These are phyloP conservation scores for Syngnathus typhle DNA, from an alignment of 2,113 vertebrate species.

Conservation along the genomic window DNA sequence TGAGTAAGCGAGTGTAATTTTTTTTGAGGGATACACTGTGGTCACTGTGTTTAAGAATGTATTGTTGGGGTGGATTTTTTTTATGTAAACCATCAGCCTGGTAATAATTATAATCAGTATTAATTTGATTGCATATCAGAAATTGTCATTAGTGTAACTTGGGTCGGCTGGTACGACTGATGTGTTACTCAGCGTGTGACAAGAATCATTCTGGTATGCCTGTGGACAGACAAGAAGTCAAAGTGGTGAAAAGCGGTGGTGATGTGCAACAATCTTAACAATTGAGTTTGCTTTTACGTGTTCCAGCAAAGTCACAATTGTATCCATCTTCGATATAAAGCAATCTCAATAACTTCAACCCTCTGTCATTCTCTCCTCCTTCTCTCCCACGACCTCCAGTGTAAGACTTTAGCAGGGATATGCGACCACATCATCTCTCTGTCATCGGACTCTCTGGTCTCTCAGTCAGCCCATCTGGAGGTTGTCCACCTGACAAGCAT, in stretches of 20 bases:
- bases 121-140: conserved; percentile 21
- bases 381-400: conserved; percentile 64
- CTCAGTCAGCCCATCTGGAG: conserved; percentile 82
- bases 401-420: conserved; percentile 88
- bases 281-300: conserved; percentile 61
- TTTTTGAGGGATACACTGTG: neutral
- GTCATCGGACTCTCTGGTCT: conserved; percentile 84
- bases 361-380: conserved; percentile 13
- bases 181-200: conserved; percentile 40
- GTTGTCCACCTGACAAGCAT: conserved; percentile 81
- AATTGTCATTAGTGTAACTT: conserved; percentile 32
- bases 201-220: conserved; percentile 43
- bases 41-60: neutral
- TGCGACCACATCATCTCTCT: conserved; percentile 91
- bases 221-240: conserved; percentile 52
- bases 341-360: conserved; percentile 51
- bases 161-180: conserved; percentile 25
- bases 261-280: conserved; percentile 61
- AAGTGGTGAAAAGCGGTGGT: conserved; percentile 48
- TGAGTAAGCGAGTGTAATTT: neutral
- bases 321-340: conserved; percentile 42
- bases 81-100: neutral
- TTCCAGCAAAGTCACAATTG: conserved; percentile 53
- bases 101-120: conserved; percentile 20
- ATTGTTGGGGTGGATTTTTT: neutral